A percentile compares a stretch with the other conserved stretches of the same genome.
Conservation (phyloP, 2,888 invertebrate genomes). For the Lasioglossum vierecki region DNA sequence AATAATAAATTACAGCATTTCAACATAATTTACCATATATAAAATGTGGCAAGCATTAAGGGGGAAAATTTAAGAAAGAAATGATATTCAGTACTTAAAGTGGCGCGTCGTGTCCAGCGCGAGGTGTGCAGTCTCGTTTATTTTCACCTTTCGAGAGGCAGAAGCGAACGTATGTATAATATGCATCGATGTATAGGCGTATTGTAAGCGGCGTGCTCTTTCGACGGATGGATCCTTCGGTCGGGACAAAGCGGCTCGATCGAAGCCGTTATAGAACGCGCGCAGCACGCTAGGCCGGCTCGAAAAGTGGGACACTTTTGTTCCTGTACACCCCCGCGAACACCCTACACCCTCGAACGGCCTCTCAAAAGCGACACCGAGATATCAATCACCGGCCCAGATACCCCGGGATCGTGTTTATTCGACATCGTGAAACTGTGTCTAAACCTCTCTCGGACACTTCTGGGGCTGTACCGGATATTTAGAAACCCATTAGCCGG, state of each 20-base stretch:
- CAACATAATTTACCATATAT: too few relatives aligned
- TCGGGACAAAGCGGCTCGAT: conserved; percentile 53
- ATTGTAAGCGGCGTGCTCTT: conserved; percentile 3
- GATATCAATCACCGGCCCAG: conserved; percentile 55
- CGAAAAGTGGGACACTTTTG: conserved; percentile 61
- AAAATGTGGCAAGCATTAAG: too few relatives aligned
- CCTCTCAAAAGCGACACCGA: conserved; percentile 49
- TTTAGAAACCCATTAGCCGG: not conserved
- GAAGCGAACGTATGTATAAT: not conserved
- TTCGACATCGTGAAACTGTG: conserved; percentile 1
- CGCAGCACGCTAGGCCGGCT: conserved; percentile 37
- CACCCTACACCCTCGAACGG: not conserved
- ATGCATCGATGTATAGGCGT: not conserved
- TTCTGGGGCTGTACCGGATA: conserved; percentile 11
- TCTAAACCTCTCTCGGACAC: not conserved
- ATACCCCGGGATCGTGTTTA: conserved; percentile 46
- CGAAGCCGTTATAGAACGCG: conserved; percentile 40
- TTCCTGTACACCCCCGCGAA: not conserved
- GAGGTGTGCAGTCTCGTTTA: not conserved
- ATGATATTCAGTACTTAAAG: not conserved
- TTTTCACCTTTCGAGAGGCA: conserved; percentile 7
- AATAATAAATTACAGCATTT: too few relatives aligned
- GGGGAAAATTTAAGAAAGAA: too few relatives aligned
- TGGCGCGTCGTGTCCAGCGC: not conserved
- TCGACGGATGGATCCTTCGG: conserved; percentile 26